Evolutionary conservation across 2,797 vertebrate genomes (phyloP).

Genomic region (Sphaeramia orbicularis): DNA sequence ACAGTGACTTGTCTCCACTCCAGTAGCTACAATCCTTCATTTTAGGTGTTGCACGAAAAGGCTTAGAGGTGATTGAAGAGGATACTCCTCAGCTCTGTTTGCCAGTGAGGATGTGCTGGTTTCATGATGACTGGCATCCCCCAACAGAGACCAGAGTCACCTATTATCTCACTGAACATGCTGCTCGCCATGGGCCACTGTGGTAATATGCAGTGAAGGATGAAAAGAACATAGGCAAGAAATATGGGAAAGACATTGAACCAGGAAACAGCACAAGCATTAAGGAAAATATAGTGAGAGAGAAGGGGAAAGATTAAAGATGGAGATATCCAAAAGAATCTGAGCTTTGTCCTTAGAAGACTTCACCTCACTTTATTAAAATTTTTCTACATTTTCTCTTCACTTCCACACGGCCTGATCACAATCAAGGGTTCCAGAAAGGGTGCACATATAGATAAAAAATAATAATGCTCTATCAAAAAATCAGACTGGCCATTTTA

Average conservation of each 20-base stretch:
- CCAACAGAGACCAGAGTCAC: constrained; percentile 26
- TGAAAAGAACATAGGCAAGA: constrained; percentile 17
- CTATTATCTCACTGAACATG: constrained; percentile 51
- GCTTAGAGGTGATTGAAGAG: constrained; percentile 67
- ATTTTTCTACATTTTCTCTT: constrained; percentile 21
- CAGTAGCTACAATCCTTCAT: constrained; percentile 65
- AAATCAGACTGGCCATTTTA: too few species aligned
- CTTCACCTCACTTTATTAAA: constrained; percentile 19
- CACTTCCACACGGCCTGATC: too few species aligned
- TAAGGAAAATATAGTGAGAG: constrained; percentile 25
- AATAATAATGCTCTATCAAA: too few species aligned
- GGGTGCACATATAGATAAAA: too few species aligned
- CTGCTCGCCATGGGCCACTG: constrained; percentile 31
- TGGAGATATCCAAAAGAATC: constrained; percentile 1
- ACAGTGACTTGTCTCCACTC: constrained; percentile 67
- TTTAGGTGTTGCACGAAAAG: constrained; percentile 64
- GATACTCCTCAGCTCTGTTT: constrained; percentile 53
- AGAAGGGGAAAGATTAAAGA: neutral
- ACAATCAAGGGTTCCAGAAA: too few species aligned
- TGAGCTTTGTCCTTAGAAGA: constrained; percentile 21
- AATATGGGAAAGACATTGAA: constrained; percentile 20
- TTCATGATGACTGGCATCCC: constrained; percentile 54
- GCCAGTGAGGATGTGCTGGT: constrained; percentile 38
- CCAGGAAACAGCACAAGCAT: constrained; percentile 1
- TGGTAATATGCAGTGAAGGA: constrained; percentile 20